Conservation (phyloP, 2,888 invertebrate genomes). For the Lysandra coridon region DNA sequence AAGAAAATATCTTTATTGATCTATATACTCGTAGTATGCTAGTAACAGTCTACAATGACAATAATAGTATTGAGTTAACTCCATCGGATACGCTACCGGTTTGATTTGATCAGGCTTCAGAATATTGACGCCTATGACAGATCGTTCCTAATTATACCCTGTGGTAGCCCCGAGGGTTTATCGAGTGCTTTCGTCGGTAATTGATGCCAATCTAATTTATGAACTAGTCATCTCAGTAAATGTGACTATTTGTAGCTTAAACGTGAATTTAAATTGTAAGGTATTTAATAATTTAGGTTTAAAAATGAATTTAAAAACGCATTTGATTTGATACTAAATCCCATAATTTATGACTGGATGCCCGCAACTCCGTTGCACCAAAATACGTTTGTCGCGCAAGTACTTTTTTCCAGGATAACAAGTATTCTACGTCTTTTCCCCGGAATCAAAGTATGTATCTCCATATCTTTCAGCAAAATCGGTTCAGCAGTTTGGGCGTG, state of each 20-base stretch:
- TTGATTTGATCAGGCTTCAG: constrained; percentile 35
- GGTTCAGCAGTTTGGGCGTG: too few relatives aligned
- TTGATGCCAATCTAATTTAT: constrained; percentile 3
- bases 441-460: too few relatives aligned
- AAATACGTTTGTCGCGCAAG: too few relatives aligned
- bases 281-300: too few relatives aligned
- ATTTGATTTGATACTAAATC: too few relatives aligned
- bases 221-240: background rate
- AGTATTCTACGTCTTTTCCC: too few relatives aligned
- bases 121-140: constrained; percentile 15
- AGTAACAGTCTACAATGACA: background rate
- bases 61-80: background rate
- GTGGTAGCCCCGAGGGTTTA: constrained; percentile 15
- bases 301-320: too few relatives aligned
- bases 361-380: too few relatives aligned
- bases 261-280: background rate
- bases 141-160: constrained; percentile 19
- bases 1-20: too few relatives aligned
- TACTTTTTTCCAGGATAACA: too few relatives aligned
- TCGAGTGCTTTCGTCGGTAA: constrained; percentile 3
- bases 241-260: background rate
- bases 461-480: too few relatives aligned
- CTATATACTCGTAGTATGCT: background rate
- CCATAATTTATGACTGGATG: too few relatives aligned
- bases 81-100: background rate